phyloP scores from a whole-genome alignment of 2,888 invertebrate species.

The Drosophila kuntzei region DNA sequence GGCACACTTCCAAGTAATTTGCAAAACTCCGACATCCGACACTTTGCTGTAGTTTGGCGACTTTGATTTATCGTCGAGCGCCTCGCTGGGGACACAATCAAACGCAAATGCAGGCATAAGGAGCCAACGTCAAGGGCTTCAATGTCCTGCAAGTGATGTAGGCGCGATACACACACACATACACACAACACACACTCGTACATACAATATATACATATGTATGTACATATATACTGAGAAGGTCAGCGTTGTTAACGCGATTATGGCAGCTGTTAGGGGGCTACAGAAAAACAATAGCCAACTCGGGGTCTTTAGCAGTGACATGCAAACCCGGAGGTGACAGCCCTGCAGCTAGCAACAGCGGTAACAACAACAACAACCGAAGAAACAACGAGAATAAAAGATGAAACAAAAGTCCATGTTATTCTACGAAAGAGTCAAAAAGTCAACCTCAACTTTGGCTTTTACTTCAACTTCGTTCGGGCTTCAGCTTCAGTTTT shows the following conservation, averaged over 20 bases:
- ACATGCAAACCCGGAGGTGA: conserved; percentile 66
- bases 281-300: conserved; percentile 56
- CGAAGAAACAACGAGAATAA: conserved; percentile 17
- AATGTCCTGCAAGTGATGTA: conserved; percentile 61
- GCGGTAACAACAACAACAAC: conserved; percentile 5
- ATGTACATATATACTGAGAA: conserved; percentile 12
- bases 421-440: conserved; percentile 76
- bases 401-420: conserved; percentile 76
- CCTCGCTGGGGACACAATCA: conserved; percentile 67
- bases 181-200: conserved; percentile 19
- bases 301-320: conserved; percentile 41
- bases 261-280: conserved; percentile 54
- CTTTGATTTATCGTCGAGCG: conserved; percentile 77
- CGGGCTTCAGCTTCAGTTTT: conserved; percentile 24
- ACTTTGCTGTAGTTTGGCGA: conserved; percentile 76
- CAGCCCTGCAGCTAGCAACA: conserved; percentile 46
- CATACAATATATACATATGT: conserved; percentile 14
- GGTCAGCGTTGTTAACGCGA: conserved; percentile 58
- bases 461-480: conserved; percentile 35
- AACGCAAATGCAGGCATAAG: conserved; percentile 65
- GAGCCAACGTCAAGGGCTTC: conserved; percentile 57
- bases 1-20: conserved; percentile 77
- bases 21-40: conserved; percentile 75
- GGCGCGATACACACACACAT: conserved; percentile 32
- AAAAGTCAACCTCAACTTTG: conserved; percentile 70